Evolutionary conservation across 2,113 vertebrate genomes (phyloP).

Genomic region (Verasper variegatus): DNA sequence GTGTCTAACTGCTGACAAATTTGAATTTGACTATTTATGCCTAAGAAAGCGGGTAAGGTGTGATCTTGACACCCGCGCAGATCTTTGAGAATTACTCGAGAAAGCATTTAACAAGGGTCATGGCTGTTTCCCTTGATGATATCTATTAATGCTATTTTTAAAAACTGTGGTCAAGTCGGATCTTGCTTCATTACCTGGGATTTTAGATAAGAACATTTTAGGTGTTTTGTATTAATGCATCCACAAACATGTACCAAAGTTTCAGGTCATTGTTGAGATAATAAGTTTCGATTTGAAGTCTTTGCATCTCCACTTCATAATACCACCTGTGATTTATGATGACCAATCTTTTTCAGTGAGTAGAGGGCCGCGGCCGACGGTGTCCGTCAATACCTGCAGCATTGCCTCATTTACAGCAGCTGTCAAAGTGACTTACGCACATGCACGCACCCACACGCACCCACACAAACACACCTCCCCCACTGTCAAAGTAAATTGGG

Average conservation of each 20-base stretch:
- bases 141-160: not conserved
- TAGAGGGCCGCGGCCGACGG: slow-evolving; percentile 19
- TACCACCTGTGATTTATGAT: slow-evolving; percentile 56
- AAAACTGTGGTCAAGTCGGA: too few relatives aligned
- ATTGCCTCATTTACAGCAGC: slow-evolving; percentile 76
- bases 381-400: slow-evolving; percentile 75
- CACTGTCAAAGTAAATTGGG: slow-evolving; percentile 75
- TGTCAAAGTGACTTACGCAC: slow-evolving; percentile 74
- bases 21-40: not conserved
- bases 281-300: not conserved
- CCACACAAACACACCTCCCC: slow-evolving; percentile 32
- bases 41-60: not conserved
- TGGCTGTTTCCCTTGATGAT: not conserved
- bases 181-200: too few relatives aligned
- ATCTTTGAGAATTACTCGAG: not conserved
- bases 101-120: not conserved
- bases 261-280: not conserved
- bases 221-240: not conserved
- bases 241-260: not conserved
- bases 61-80: not conserved
- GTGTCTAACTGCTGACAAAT: not conserved
- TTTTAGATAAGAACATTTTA: not conserved
- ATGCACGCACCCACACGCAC: not conserved
- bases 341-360: slow-evolving; percentile 38
- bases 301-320: slow-evolving; percentile 13